Conservation (phyloP, 2,797 vertebrate genomes). For the Hyperoplus immaculatus region DNA sequence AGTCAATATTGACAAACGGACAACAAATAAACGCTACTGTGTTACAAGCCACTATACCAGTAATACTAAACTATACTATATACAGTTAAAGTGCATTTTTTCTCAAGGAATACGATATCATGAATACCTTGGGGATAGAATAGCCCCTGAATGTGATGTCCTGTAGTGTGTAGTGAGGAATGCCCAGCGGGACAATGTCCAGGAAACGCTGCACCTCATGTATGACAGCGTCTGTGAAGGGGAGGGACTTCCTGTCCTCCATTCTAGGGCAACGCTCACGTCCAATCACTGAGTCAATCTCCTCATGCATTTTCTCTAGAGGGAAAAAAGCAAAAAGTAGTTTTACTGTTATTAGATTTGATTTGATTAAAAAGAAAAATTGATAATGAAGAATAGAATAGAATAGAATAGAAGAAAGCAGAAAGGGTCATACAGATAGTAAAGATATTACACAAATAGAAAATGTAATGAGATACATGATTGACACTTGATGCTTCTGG, state of each 20-base stretch:
- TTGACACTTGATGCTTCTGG: no score
- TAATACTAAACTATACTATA: no score
- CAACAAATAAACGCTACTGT: no score
- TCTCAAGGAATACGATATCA: not conserved
- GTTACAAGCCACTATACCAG: no score
- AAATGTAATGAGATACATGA: no score
- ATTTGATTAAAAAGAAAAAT: not conserved
- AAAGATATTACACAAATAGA: no score
- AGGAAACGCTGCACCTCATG: constrained; percentile 83
- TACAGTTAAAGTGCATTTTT: no score
- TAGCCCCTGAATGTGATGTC: constrained; percentile 64
- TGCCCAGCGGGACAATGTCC: constrained; percentile 75
- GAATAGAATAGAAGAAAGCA: not conserved
- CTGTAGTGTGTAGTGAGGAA: constrained; percentile 76
- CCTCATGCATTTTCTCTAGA: constrained; percentile 80
- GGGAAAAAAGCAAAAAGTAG: not conserved
- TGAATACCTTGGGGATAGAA: constrained; percentile 32
- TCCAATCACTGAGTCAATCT: constrained; percentile 80
- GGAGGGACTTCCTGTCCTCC: constrained; percentile 82
- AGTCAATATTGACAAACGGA: no score
- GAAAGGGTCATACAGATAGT: no score
- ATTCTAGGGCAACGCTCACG: constrained; percentile 61
- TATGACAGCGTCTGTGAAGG: constrained; percentile 85
- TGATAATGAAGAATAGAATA: not conserved
- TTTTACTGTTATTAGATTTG: not conserved